Percentiles rank a stretch among this genome's conserved stretches.
phyloP scores from a whole-genome alignment of 2,888 invertebrate species.

The Amphipyra berbera region DNA sequence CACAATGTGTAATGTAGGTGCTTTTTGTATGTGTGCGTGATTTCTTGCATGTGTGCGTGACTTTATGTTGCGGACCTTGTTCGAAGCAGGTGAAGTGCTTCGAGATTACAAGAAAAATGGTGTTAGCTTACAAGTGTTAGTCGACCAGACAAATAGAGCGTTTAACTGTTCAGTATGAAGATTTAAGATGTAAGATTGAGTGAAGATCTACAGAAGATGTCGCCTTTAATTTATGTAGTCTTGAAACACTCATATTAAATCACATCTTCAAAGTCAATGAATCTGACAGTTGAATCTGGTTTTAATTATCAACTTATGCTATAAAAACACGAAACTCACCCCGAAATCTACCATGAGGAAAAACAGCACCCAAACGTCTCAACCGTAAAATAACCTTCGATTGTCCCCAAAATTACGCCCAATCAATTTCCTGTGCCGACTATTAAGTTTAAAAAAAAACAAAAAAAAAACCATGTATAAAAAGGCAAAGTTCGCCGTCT shows the following conservation, averaged over 20 bases:
- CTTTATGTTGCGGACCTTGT: constrained; percentile 34
- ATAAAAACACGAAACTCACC: constrained; percentile 17
- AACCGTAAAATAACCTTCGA: constrained; percentile 83
- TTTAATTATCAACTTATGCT: background rate
- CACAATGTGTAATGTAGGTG: constrained; percentile 48
- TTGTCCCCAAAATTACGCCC: constrained; percentile 70
- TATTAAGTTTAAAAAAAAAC: constrained; percentile 72
- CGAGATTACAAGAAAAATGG: constrained; percentile 22
- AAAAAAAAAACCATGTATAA: constrained; percentile 69
- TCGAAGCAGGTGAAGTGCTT: constrained; percentile 18
- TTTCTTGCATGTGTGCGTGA: constrained; percentile 22
- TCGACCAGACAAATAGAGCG: too few species aligned
- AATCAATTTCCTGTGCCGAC: constrained; percentile 85
- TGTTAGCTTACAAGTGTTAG: background rate
- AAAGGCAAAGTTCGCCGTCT: constrained; percentile 78
- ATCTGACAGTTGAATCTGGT: too few species aligned
- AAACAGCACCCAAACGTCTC: constrained; percentile 54
- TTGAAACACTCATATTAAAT: too few species aligned
- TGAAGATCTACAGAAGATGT: too few species aligned
- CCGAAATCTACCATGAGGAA: constrained; percentile 24
- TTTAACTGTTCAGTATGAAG: too few species aligned
- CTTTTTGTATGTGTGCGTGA: constrained; percentile 44
- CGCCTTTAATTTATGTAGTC: too few species aligned
- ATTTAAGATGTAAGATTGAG: too few species aligned
- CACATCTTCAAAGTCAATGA: too few species aligned